Evolutionary conservation across 2,797 vertebrate genomes (phyloP).

Genomic region (Falco peregrinus): DNA sequence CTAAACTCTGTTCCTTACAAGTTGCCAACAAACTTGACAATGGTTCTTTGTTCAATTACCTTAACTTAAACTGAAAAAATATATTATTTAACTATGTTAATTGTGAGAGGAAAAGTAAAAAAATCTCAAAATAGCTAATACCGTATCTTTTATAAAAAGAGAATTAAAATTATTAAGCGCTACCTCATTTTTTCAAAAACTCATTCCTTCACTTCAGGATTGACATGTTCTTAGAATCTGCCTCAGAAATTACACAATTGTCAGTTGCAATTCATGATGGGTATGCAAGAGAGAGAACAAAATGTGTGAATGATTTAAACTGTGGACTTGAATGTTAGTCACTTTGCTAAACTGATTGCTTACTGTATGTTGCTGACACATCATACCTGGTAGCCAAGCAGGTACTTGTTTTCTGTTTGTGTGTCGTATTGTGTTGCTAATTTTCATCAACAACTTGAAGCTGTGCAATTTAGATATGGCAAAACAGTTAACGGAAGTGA

Average conservation of each 20-base stretch:
- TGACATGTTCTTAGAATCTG: not conserved
- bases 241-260: not conserved
- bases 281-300: not conserved
- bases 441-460: not conserved
- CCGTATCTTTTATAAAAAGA: not conserved
- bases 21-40: not conserved
- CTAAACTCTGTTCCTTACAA: conserved; percentile 2
- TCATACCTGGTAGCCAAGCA: not conserved
- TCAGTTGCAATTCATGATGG: not conserved
- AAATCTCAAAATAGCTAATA: not conserved
- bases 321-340: not conserved
- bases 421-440: not conserved
- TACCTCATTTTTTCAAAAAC: not conserved
- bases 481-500: not conserved
- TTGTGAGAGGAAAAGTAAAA: not conserved
- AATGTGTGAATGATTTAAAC: not conserved
- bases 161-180: not conserved
- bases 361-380: not conserved
- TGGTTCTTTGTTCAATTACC: not conserved
- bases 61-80: not conserved
- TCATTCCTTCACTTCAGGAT: not conserved
- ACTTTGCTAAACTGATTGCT: conserved; percentile 7
- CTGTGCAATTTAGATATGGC: not conserved
- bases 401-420: not conserved
- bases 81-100: not conserved